phyloP scores from a whole-genome alignment of 2,113 vertebrate genomes.

The Prunella himalayana region DNA sequence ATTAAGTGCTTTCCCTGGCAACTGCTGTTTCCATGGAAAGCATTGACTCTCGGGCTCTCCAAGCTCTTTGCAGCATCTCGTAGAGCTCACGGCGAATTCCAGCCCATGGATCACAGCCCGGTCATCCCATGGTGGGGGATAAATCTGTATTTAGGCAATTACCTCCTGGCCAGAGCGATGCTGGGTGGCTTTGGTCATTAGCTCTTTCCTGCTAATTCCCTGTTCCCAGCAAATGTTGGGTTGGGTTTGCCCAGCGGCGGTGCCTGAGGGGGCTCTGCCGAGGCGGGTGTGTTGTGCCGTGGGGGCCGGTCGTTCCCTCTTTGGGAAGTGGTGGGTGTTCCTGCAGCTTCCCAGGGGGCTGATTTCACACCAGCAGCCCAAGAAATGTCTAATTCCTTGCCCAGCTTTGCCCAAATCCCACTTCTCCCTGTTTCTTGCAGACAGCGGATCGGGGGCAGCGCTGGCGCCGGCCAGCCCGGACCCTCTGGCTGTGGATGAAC shows the following conservation, averaged over 20 bases:
- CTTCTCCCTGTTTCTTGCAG: slow-evolving; percentile 44
- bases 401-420: neutral
- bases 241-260: rapidly evolving
- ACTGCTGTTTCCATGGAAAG: slow-evolving; percentile 17
- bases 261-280: neutral
- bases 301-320: neutral
- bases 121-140: rapidly evolving
- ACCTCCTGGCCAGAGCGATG: rapidly evolving
- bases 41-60: neutral
- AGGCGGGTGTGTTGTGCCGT: neutral
- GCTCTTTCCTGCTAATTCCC: neutral
- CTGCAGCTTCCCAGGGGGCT: neutral
- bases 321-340: neutral
- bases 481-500: neutral
- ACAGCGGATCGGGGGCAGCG: neutral
- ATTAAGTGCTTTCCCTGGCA: neutral
- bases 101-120: neutral
- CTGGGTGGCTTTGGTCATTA: neutral
- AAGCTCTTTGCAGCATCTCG: neutral
- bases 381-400: neutral
- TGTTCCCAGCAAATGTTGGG: neutral
- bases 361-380: neutral
- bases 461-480: neutral
- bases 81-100: neutral
- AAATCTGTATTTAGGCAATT: neutral